A percentile compares a stretch with the other conserved stretches of the same genome.
These are phyloP conservation scores for Azorinus chamasolen DNA, from an alignment of 2,888 invertebrate genomes.

Conservation along the genomic window DNA sequence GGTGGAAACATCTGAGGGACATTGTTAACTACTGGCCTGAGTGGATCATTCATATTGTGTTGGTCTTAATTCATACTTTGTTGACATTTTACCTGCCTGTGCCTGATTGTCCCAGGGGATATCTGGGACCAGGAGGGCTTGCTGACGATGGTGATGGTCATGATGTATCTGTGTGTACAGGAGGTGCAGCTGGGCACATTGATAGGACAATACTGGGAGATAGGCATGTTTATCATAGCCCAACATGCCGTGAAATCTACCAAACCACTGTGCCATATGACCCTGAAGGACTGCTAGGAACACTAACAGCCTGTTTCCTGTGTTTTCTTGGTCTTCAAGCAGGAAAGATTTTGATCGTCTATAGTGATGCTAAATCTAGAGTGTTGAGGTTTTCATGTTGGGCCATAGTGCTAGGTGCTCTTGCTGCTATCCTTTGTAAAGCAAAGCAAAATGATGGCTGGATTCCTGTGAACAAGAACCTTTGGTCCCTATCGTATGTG, in stretches of 20 bases:
- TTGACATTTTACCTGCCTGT: slow-evolving; percentile 92
- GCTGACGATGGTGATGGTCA: slow-evolving; percentile 68
- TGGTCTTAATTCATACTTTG: slow-evolving; percentile 90
- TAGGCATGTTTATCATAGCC: slow-evolving; percentile 92
- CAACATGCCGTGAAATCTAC: slow-evolving; percentile 89
- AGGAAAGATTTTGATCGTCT: slow-evolving; percentile 91
- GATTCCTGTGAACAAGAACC: slow-evolving; percentile 96
- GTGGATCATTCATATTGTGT: slow-evolving; percentile 90
- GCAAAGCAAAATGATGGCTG: slow-evolving; percentile 91
- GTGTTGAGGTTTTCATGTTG: slow-evolving; percentile 92
- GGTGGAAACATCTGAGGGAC: slow-evolving; percentile 81
- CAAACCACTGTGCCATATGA: slow-evolving; percentile 89
- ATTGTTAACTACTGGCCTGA: slow-evolving; percentile 88
- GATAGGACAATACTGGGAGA: slow-evolving; percentile 92
- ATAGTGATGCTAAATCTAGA: slow-evolving; percentile 85
- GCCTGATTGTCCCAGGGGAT: slow-evolving; percentile 92
- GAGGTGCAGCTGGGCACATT: slow-evolving; percentile 95
- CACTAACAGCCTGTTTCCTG: slow-evolving; percentile 85
- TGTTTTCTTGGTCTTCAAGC: slow-evolving; percentile 88
- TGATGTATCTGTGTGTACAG: slow-evolving; percentile 90
- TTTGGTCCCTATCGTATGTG: slow-evolving; percentile 97
- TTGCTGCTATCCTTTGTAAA: slow-evolving; percentile 70
- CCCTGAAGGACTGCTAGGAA: slow-evolving; percentile 95
- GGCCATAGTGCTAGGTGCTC: slow-evolving; percentile 87
- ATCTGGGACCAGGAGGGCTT: slow-evolving; percentile 96